Conservation (phyloP, 1,140 invertebrate species). For the Drosophila prosaltans region DNA sequence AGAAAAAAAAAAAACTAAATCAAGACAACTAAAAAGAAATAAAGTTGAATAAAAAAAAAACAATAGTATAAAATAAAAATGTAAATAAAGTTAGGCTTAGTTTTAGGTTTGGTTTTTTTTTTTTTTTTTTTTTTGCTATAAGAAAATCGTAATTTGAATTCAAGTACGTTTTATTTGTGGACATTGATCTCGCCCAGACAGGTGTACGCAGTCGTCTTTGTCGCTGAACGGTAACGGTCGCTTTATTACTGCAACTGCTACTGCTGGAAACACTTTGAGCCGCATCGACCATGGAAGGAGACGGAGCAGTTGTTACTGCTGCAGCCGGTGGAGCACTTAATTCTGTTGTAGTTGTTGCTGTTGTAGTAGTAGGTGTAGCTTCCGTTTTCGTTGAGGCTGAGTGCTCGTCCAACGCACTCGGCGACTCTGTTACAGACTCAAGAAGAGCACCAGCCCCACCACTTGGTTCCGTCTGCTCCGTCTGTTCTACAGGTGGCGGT, state of each 20-base stretch:
- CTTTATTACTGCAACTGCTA: conserved; percentile 82
- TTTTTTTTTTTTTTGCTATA: conserved; percentile 30
- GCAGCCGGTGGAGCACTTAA: conserved; percentile 7
- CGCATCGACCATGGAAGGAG: conserved; percentile 30
- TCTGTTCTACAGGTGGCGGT: conserved; percentile 59
- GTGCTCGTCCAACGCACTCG: conserved; percentile 34
- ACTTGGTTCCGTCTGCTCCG: conserved; percentile 6
- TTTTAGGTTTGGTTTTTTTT: conserved; percentile 22
- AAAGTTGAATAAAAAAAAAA: conserved; percentile 54
- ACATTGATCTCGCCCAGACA: conserved; percentile 88
- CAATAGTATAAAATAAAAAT: not conserved
- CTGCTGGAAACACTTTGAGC: conserved; percentile 72
- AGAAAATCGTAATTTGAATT: conserved; percentile 58
- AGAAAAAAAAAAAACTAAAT: conserved; percentile 42
- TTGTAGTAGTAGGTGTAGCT: conserved; percentile 6
- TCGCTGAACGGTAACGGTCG: conserved; percentile 80
- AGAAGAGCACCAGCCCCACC: conserved; percentile 6
- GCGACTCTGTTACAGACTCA: conserved; percentile 47
- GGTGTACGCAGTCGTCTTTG: conserved; percentile 88
- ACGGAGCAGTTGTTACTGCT: conserved; percentile 6
- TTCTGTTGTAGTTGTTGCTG: not conserved
- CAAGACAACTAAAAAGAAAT: conserved; percentile 49
- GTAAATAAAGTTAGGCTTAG: conserved; percentile 20
- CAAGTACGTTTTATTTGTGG: conserved; percentile 83
- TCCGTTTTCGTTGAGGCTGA: conserved; percentile 14